A percentile compares a stretch with the other conserved stretches of the same genome.
phyloP scores from a whole-genome alignment of 2,797 vertebrate species.

The Philypnodon macrostomus region DNA sequence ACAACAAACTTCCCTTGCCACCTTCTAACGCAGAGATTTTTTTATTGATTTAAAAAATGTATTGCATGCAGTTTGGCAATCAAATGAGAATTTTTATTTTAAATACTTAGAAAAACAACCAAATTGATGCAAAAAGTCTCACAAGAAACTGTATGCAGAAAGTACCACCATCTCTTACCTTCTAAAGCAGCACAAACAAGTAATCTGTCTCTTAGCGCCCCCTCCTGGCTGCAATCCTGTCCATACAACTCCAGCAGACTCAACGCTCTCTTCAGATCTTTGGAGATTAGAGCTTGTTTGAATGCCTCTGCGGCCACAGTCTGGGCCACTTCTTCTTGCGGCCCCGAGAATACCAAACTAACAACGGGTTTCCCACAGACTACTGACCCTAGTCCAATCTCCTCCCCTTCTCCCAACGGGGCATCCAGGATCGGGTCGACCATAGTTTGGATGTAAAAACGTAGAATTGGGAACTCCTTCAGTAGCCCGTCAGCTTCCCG shows the following conservation, averaged over 20 bases:
- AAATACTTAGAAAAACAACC: too few species aligned
- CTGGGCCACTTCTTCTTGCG: conserved; percentile 77
- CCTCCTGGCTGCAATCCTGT: conserved; percentile 72
- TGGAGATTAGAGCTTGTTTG: conserved; percentile 77
- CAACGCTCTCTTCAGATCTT: conserved; percentile 82
- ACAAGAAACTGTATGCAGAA: too few species aligned
- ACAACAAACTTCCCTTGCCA: too few species aligned
- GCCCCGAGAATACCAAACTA: conserved; percentile 81
- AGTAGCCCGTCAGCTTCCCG: conserved; percentile 85
- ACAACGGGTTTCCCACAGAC: conserved; percentile 80
- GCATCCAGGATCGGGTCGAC: conserved; percentile 77
- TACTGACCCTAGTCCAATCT: conserved; percentile 64
- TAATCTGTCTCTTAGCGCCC: conserved; percentile 79
- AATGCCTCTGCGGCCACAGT: conserved; percentile 80
- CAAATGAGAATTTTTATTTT: too few species aligned
- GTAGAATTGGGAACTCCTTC: conserved; percentile 83
- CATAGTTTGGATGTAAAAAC: conserved; percentile 79
- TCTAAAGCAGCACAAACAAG: conserved; percentile 84
- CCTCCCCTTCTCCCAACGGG: conserved; percentile 28
- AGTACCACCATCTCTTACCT: conserved; percentile 64
- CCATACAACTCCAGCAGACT: conserved; percentile 83
- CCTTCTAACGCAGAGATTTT: too few species aligned
- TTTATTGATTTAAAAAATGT: too few species aligned
- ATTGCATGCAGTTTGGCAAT: too few species aligned
- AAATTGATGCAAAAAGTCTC: too few species aligned